Conservation (phyloP, 2,888 invertebrate species). For the Drosophila atroscutellata region DNA sequence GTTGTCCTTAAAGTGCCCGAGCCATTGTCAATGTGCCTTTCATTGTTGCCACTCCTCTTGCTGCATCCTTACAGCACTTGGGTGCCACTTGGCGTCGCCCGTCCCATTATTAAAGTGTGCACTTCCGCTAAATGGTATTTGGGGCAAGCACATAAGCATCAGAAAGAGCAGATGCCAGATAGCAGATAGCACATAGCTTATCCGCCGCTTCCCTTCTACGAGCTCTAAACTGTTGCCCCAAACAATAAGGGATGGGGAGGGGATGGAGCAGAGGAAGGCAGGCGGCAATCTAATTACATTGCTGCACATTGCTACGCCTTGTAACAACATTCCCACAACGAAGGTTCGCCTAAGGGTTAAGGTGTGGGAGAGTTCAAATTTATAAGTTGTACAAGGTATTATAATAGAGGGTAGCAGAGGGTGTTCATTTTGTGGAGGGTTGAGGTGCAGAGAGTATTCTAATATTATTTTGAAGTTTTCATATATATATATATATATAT, state of each 20-base stretch:
- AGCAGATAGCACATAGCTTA: conserved; percentile 1
- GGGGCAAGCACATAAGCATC: conserved; percentile 73
- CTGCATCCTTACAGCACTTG: conserved; percentile 28
- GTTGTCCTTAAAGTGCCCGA: conserved; percentile 42
- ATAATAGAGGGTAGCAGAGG: not conserved
- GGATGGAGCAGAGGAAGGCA: not conserved
- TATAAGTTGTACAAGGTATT: not conserved
- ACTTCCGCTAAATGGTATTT: conserved; percentile 77
- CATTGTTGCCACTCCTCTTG: conserved; percentile 36
- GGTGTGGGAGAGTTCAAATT: not conserved
- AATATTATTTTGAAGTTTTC: not conserved
- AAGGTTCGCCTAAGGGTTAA: not conserved
- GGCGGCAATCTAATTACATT: conserved; percentile 26
- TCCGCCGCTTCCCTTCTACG: conserved; percentile 32
- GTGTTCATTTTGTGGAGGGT: not conserved
- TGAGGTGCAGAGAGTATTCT: not conserved
- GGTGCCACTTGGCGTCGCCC: conserved; percentile 49
- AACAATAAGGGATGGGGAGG: conserved; percentile 24
- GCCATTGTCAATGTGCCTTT: conserved; percentile 52
- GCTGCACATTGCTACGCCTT: conserved; percentile 33
- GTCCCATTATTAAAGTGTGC: conserved; percentile 71
- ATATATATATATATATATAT: not conserved
- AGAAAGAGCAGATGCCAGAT: conserved; percentile 27
- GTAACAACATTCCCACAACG: not conserved
- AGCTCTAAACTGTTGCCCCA: conserved; percentile 52